Percentiles rank a stretch among this genome's conserved stretches.
phyloP scores from a whole-genome alignment of 2,797 vertebrate genomes.

The Rhynchotus rufescens region DNA sequence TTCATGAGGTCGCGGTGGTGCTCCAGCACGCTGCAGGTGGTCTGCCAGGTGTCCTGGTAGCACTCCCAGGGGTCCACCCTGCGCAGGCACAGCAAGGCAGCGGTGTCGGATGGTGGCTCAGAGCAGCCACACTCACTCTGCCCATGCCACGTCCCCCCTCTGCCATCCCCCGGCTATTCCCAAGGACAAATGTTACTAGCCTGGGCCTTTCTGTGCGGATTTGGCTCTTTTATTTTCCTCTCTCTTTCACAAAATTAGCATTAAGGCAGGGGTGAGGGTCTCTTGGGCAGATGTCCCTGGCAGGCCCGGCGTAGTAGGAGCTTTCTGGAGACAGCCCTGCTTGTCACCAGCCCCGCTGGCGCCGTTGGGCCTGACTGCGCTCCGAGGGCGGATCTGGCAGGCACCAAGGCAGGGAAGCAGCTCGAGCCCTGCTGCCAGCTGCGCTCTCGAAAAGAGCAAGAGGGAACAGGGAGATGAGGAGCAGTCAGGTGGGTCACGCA shows the following conservation, averaged over 20 bases:
- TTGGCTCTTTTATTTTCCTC: too few relatives aligned
- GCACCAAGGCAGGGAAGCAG: not conserved
- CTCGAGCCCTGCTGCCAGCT: not conserved
- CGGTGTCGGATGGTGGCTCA: accelerated
- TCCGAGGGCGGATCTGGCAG: not conserved
- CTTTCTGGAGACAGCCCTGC: not conserved
- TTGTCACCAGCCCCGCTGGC: too few relatives aligned
- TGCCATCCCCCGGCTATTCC: not conserved
- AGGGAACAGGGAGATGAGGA: not conserved
- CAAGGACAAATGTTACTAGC: too few relatives aligned
- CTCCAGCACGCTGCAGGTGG: constrained; percentile 95
- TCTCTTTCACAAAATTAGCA: too few relatives aligned
- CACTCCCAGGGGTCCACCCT: constrained; percentile 99
- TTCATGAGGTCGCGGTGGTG: constrained; percentile 98
- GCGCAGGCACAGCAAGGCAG: not conserved
- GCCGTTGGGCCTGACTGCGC: not conserved
- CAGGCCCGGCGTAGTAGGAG: not conserved
- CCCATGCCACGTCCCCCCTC: not conserved
- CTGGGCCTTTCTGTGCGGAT: too few relatives aligned
- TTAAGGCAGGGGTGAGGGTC: not conserved
- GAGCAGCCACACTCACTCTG: not conserved
- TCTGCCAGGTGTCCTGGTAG: constrained; percentile 98
- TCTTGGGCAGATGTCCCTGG: not conserved
- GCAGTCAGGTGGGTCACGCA: not conserved
- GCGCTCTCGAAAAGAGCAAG: not conserved